A percentile compares a stretch with the other conserved stretches of the same genome.
These are phyloP conservation scores for Perithous albicinctus DNA, from an alignment of 2,888 invertebrate species.

Conservation along the genomic window DNA sequence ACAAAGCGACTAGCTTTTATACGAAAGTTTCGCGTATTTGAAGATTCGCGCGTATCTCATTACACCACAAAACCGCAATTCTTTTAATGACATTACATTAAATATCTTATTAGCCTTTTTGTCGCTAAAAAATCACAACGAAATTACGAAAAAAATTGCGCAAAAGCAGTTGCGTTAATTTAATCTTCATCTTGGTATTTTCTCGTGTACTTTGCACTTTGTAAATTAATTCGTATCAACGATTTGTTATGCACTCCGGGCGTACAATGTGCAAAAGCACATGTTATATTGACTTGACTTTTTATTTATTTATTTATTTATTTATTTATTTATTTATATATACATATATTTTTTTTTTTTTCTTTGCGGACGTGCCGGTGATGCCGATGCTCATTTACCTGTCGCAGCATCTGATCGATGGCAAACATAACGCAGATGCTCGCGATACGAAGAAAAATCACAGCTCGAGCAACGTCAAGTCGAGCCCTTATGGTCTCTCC, in stretches of 20 bases:
- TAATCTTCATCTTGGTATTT: constrained; percentile 5
- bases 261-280: background rate
- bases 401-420: constrained; percentile 36
- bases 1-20: constrained; percentile 73
- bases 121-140: constrained; percentile 5
- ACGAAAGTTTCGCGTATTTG: constrained; percentile 61
- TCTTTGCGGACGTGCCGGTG: background rate
- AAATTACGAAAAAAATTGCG: constrained; percentile 39
- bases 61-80: constrained; percentile 71
- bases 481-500: constrained; percentile 40
- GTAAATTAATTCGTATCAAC: constrained; percentile 19
- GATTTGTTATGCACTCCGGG: constrained; percentile 18
- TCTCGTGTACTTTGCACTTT: constrained; percentile 1
- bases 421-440: constrained; percentile 42
- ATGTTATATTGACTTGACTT: no score
- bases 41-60: constrained; percentile 19
- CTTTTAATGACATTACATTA: constrained; percentile 69
- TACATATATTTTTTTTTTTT: background rate
- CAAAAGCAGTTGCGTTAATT: constrained; percentile 52
- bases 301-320: no score
- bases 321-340: no score
- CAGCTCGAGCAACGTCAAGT: constrained; percentile 3
- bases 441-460: constrained; percentile 40
- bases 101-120: constrained; percentile 61
- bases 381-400: constrained; percentile 39